Base-by-base conservation (phyloP, 2,888 invertebrate species). In the Coecobrya sp. region DNA sequence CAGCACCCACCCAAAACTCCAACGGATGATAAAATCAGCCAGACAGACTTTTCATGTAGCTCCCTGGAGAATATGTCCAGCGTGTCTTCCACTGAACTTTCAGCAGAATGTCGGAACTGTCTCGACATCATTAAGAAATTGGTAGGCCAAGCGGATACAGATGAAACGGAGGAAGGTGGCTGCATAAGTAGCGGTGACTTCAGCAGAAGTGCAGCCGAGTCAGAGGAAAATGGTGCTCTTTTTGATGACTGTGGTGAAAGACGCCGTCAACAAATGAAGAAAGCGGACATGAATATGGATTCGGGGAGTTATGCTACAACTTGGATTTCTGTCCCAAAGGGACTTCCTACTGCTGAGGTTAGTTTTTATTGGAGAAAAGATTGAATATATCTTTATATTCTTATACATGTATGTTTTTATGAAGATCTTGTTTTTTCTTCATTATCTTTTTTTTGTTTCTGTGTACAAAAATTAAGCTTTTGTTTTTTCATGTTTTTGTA, bases 1-100 rank as follows among this genome's bases (percentile, higher is more conserved):
- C 62, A 8, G 62, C 22, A 62, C 22, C 45, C 85, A 62, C 27
- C 76, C 49, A 76, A 90, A 79, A 87, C 76, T 0, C 76, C 76
- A 25, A 93, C 90, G 87, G 95, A 95, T 93, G 95, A 94, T 65
- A 95, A 95, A 94, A 90, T 95, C 25, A 95, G 94, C 87, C 95
- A 95, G 79, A 95, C 95, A 36, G 95, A 95, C 87, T 95, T 95
- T 79, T 86, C 86, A 27, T 89, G 91, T 55, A 92, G 93, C 70
- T 95, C 95, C 16, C 90, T 93, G 10, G 95, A 95, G 81, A 81
- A 81, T 11, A 86, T 95, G 76, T 94, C 94, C 0, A 91, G 91
- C 59, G 93, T 94, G 4, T 95, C 95, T 10, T 94, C 94, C 4
- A 93, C 93, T 3, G 95, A 95, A 52, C 89, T 95, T 30, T 94